Percentiles rank a stretch among this genome's conserved stretches.
Conservation (phyloP, 2,113 vertebrate species). For the Chamaea fasciata region DNA sequence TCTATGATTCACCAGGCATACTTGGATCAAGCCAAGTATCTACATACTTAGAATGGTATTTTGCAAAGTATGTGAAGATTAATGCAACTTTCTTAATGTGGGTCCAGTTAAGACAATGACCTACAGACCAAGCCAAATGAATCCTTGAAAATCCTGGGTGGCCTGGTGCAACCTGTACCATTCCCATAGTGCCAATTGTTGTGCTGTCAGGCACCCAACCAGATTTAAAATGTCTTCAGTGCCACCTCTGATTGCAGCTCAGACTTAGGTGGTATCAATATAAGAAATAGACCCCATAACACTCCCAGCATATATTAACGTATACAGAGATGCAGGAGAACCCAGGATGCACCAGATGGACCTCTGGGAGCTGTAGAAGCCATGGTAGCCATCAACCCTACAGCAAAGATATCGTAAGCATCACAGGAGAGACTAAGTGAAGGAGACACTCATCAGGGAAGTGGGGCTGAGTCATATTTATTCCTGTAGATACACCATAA, state of each 20-base stretch:
- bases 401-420: neutral
- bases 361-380: neutral
- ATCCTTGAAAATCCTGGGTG: neutral
- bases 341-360: rapidly evolving
- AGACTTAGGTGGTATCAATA: rapidly evolving
- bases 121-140: neutral
- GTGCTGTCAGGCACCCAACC: neutral
- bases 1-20: neutral
- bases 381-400: neutral
- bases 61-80: neutral
- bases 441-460: rapidly evolving
- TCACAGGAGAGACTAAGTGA: neutral
- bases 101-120: neutral
- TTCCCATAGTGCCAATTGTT: rapidly evolving
- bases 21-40: neutral
- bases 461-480: neutral
- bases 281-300: neutral
- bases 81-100: neutral
- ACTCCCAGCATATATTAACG: rapidly evolving
- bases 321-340: rapidly evolving
- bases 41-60: neutral
- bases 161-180: neutral
- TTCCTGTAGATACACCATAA: neutral
- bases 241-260: neutral
- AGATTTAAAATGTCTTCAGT: neutral